These are phyloP conservation scores for Gnathonemus longibarbis DNA, from an alignment of 2,113 vertebrate species.

Conservation along the genomic window DNA sequence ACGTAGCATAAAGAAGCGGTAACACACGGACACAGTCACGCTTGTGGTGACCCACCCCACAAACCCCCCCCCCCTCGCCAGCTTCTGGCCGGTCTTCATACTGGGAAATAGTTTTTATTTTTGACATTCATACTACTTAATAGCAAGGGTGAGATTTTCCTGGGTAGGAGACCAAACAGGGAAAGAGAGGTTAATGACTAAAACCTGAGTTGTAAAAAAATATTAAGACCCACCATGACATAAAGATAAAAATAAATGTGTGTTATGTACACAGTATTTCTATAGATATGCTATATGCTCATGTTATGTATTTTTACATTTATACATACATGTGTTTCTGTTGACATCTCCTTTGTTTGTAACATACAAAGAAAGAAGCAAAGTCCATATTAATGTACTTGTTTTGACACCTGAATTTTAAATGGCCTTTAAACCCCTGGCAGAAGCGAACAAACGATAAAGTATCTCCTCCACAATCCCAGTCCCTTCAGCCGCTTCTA, in stretches of 20 bases:
- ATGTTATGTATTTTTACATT: constrained; percentile 39
- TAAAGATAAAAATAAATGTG: constrained; percentile 60
- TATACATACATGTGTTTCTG: constrained; percentile 27
- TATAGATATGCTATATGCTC: constrained; percentile 62
- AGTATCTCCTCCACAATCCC: background rate
- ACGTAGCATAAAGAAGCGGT: background rate
- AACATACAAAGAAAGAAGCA: constrained; percentile 14
- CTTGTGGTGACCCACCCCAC: background rate
- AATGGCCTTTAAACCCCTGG: background rate
- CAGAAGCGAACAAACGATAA: background rate
- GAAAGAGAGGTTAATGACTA: constrained; percentile 46
- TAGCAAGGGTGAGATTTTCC: constrained; percentile 20
- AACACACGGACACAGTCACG: constrained; percentile 15
- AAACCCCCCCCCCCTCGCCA: background rate
- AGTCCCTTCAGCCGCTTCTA: background rate
- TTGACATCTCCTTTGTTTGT: background rate
- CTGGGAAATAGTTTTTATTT: background rate
- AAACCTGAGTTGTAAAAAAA: constrained; percentile 71
- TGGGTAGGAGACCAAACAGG: constrained; percentile 13
- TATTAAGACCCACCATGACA: constrained; percentile 63
- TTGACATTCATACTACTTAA: constrained; percentile 6
- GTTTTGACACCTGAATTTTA: constrained; percentile 13
- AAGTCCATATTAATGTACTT: background rate
- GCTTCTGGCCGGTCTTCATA: background rate
- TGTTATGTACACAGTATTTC: constrained; percentile 54